Percentiles rank a stretch among this genome's conserved stretches.
These are phyloP conservation scores for Brachionus paranguensis DNA, from an alignment of 1,140 invertebrate genomes.

Conservation along the genomic window DNA sequence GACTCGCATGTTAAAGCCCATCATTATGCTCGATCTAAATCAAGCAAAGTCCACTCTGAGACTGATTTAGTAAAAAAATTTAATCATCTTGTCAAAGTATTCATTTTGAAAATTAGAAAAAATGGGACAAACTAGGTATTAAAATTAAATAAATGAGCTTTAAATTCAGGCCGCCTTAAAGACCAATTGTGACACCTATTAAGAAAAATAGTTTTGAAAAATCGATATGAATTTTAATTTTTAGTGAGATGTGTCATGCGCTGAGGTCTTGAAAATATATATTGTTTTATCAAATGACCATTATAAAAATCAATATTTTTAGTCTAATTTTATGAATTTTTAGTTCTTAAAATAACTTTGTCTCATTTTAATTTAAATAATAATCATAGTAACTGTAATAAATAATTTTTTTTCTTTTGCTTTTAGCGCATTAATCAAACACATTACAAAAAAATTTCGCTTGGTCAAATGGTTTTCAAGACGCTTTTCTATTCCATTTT, in stretches of 20 bases:
- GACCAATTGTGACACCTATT: no score
- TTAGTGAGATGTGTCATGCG: not conserved
- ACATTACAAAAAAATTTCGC: not conserved
- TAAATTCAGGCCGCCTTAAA: not conserved
- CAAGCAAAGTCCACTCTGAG: not conserved
- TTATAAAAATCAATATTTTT: not conserved
- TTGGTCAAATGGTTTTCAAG: not conserved
- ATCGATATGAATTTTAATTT: not conserved
- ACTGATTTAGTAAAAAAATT: slow-evolving; percentile 14
- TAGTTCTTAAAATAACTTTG: not conserved
- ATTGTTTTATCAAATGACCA: not conserved
- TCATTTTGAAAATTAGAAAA: not conserved
- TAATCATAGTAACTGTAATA: not conserved
- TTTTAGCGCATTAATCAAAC: not conserved
- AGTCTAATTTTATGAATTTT: not conserved
- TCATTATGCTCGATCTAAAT: not conserved
- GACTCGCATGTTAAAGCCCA: not conserved
- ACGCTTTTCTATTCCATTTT: not conserved
- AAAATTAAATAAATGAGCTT: not conserved
- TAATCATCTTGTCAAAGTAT: not conserved
- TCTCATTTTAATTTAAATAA: not conserved
- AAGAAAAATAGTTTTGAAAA: no score
- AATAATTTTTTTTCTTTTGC: not conserved
- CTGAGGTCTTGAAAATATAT: not conserved
- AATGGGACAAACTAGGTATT: not conserved